Conservation (phyloP, 2,888 invertebrate genomes). For the Platycnemis pennipes region DNA sequence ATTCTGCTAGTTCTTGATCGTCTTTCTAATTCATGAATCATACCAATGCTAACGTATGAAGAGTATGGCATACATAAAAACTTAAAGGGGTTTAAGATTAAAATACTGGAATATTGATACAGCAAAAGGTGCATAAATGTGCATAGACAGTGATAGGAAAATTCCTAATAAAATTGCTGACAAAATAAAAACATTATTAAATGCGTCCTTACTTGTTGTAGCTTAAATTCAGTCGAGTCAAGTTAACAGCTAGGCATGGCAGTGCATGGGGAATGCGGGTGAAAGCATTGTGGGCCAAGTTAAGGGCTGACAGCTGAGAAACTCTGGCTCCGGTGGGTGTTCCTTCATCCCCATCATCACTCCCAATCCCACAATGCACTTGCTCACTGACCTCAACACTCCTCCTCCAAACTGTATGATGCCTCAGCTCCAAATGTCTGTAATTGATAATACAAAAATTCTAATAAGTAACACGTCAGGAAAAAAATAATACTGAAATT, state of each 20-base stretch:
- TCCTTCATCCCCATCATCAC: slow-evolving; percentile 79
- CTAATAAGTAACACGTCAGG: no score
- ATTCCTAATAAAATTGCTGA: not conserved
- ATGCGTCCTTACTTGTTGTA: slow-evolving; percentile 85
- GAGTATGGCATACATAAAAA: not conserved
- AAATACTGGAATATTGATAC: not conserved
- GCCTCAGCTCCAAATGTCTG: slow-evolving; percentile 82
- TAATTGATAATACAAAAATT: slow-evolving; percentile 39
- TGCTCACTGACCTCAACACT: slow-evolving; percentile 85
- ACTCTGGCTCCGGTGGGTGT: slow-evolving; percentile 80
- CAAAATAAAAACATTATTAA: not conserved
- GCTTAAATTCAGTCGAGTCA: slow-evolving; percentile 94
- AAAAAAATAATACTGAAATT: no score
- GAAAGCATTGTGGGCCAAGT: slow-evolving; percentile 95
- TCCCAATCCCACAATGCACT: slow-evolving; percentile 79
- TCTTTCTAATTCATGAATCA: no score
- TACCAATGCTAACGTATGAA: no score
- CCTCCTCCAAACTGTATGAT: slow-evolving; percentile 88
- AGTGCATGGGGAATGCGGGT: slow-evolving; percentile 92
- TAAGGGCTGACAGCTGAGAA: slow-evolving; percentile 87
- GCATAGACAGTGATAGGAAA: no score
- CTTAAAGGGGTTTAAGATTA: not conserved
- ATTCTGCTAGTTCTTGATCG: no score
- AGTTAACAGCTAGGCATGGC: slow-evolving; percentile 93
- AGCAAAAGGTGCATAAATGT: no score